Conservation (phyloP, 2,113 vertebrate genomes). For the Anhinga anhinga region DNA sequence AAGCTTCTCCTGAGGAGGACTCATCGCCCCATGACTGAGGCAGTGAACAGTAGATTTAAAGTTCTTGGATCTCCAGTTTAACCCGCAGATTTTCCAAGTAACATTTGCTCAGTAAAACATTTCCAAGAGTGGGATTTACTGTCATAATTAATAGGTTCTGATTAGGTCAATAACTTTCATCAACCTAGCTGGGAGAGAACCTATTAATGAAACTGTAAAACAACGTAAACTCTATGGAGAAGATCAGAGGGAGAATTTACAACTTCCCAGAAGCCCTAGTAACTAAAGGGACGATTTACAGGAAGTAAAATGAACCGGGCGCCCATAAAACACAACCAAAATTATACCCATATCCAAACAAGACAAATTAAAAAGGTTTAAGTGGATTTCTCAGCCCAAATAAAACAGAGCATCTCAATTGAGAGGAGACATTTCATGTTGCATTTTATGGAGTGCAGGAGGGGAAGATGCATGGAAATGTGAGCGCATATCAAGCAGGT, state of each 20-base stretch:
- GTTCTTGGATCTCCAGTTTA: slow-evolving; percentile 51
- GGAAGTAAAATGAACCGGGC: slow-evolving; percentile 70
- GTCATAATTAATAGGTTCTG: slow-evolving; percentile 77
- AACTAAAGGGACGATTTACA: slow-evolving; percentile 72
- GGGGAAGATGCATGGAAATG: slow-evolving; percentile 36
- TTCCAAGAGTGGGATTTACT: slow-evolving; percentile 65
- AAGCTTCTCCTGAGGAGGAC: neutral
- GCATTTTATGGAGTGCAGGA: slow-evolving; percentile 34
- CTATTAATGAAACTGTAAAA: slow-evolving; percentile 75
- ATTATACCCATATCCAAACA: slow-evolving; percentile 66
- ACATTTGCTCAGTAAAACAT: slow-evolving; percentile 67
- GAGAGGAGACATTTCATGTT: neutral
- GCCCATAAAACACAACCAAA: slow-evolving; percentile 69
- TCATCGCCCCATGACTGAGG: accelerated
- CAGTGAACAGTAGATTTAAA: slow-evolving; percentile 34
- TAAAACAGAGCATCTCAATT: slow-evolving; percentile 45
- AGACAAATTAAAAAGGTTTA: slow-evolving; percentile 66
- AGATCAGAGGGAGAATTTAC: slow-evolving; percentile 67
- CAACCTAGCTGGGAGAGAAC: slow-evolving; percentile 64
- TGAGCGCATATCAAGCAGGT: neutral
- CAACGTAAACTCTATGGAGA: slow-evolving; percentile 64
- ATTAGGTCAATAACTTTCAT: slow-evolving; percentile 78
- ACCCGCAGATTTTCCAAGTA: slow-evolving; percentile 56
- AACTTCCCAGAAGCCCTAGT: slow-evolving; percentile 74
- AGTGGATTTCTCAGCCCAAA: slow-evolving; percentile 53